Conservation (phyloP, 2,888 invertebrate genomes). For the Myopa tessellatipennis region DNA sequence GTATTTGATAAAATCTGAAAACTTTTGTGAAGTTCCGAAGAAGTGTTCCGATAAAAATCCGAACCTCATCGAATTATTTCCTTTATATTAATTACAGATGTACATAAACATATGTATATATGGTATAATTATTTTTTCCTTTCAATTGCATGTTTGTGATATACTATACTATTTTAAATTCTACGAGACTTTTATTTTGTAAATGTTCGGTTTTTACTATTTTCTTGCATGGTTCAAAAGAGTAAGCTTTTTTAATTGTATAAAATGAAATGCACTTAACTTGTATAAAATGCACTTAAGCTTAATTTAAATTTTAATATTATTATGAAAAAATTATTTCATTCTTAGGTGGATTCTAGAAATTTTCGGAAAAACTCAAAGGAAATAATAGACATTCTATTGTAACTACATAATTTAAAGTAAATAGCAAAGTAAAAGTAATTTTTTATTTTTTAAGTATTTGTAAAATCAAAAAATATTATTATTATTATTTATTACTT, state of each 20-base stretch:
- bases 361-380: conserved; percentile 59
- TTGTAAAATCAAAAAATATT: too few species aligned
- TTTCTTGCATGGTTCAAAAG: too few species aligned
- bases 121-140: not conserved
- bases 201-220: not conserved
- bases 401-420: not conserved
- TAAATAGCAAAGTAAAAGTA: not conserved
- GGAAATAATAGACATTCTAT: not conserved
- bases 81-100: too few species aligned
- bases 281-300: not conserved
- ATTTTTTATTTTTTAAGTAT: not conserved
- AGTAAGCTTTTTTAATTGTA: not conserved
- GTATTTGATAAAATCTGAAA: too few species aligned
- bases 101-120: too few species aligned
- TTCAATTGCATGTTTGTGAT: not conserved
- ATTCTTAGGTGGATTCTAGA: conserved; percentile 64
- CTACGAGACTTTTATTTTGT: not conserved
- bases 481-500: not conserved
- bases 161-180: not conserved
- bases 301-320: conserved; percentile 14
- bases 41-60: too few species aligned
- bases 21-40: too few species aligned
- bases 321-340: conserved; percentile 44
- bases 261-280: not conserved
- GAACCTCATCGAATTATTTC: too few species aligned